A percentile compares a stretch with the other conserved stretches of the same genome.
These are phyloP conservation scores for Osedax fenrisi DNA, from an alignment of 2,888 invertebrate species.

Conservation along the genomic window DNA sequence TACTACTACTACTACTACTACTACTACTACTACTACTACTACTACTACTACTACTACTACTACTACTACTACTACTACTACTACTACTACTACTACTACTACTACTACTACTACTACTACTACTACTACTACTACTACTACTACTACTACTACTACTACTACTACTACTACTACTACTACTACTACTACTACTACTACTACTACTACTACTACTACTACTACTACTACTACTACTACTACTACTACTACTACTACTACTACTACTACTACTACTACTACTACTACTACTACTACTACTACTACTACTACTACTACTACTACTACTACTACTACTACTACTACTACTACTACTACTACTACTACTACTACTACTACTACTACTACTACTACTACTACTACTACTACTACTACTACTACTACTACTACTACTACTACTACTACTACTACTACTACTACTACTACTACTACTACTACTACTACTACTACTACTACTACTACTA, in stretches of 20 bases:
- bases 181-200: slow-evolving; percentile 23
- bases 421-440: slow-evolving; percentile 24
- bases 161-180: slow-evolving; percentile 20
- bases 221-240: slow-evolving; percentile 21
- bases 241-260: neutral
- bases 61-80: slow-evolving; percentile 25
- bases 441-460: slow-evolving; percentile 15
- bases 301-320: neutral
- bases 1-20: slow-evolving; percentile 2
- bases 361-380: slow-evolving; percentile 19
- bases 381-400: slow-evolving; percentile 25
- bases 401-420: slow-evolving; percentile 25
- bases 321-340: neutral
- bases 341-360: neutral
- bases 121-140: slow-evolving; percentile 21
- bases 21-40: slow-evolving; percentile 22
- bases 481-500: slow-evolving; percentile 19
- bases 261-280: neutral
- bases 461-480: slow-evolving; percentile 17
- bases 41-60: slow-evolving; percentile 24
- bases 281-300: neutral
- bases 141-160: slow-evolving; percentile 23
- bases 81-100: slow-evolving; percentile 25
- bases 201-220: slow-evolving; percentile 24
- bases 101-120: slow-evolving; percentile 13